A percentile compares a stretch with the other conserved stretches of the same genome.
Evolutionary conservation across 2,113 vertebrate species (phyloP).

Genomic region (Zapus hudsonius): DNA sequence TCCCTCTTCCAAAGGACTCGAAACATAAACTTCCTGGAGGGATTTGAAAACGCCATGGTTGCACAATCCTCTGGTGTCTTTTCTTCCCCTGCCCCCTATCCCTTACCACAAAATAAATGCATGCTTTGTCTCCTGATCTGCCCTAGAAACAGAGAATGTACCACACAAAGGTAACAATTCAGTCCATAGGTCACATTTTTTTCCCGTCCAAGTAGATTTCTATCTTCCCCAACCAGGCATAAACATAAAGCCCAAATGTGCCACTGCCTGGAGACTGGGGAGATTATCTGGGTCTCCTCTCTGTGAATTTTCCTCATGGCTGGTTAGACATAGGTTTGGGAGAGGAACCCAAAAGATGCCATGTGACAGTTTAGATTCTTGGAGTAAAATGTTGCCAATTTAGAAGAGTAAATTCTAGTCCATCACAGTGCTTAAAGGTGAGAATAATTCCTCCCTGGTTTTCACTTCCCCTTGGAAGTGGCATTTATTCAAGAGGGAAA

Average conservation of each 20-base stretch:
- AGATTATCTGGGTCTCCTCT: background rate
- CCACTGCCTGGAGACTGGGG: background rate
- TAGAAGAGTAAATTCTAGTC: background rate
- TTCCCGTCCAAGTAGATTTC: background rate
- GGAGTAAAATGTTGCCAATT: background rate
- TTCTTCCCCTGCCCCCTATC: conserved; percentile 61
- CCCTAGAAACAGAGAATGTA: conserved; percentile 53
- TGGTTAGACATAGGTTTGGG: background rate
- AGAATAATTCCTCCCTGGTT: background rate
- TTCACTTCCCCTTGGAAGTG: background rate
- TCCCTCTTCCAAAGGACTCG: conserved; percentile 39
- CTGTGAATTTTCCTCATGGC: background rate
- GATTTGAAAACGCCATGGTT: conserved; percentile 55
- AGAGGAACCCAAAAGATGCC: background rate
- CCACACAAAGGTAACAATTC: conserved; percentile 76
- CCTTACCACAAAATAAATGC: conserved; percentile 72
- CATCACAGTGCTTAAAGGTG: background rate
- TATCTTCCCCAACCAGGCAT: conserved; percentile 32
- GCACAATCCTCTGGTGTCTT: conserved; percentile 63
- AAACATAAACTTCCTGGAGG: conserved; percentile 72
- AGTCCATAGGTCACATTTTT: conserved; percentile 54
- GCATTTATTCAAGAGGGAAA: background rate
- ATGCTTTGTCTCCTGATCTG: conserved; percentile 65
- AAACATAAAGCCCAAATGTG: conserved; percentile 15
- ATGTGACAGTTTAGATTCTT: background rate